Percentiles rank a stretch among this genome's conserved stretches.
phyloP scores from a whole-genome alignment of 2,888 invertebrate genomes.

The Dendrolimus pini region DNA sequence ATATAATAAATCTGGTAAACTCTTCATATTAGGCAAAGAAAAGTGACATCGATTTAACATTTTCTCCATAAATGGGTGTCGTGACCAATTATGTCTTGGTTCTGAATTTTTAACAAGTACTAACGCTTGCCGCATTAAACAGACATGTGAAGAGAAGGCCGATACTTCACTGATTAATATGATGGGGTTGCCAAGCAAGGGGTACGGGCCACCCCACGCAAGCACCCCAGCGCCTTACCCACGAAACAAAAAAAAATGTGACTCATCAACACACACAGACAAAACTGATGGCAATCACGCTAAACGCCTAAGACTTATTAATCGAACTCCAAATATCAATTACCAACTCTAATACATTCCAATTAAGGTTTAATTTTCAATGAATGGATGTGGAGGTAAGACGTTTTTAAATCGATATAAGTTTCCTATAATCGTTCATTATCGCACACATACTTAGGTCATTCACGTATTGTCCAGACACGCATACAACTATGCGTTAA shows the following conservation, averaged over 20 bases:
- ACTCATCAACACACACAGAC: constrained; percentile 75
- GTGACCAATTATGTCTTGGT: constrained; percentile 19
- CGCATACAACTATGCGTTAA: constrained; percentile 70
- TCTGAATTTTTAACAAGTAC: constrained; percentile 57
- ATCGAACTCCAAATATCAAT: constrained; percentile 20
- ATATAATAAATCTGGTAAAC: no score
- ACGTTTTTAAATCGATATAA: constrained; percentile 7
- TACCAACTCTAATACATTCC: constrained; percentile 31
- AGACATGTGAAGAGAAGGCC: constrained; percentile 73
- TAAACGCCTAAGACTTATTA: constrained; percentile 12
- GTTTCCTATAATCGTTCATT: constrained; percentile 75
- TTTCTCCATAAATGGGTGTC: constrained; percentile 4
- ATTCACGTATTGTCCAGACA: constrained; percentile 61
- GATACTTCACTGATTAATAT: constrained; percentile 76
- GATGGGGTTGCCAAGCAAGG: constrained; percentile 74
- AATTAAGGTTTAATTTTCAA: background rate
- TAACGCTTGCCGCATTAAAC: constrained; percentile 49
- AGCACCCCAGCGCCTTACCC: constrained; percentile 72
- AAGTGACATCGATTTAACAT: no score
- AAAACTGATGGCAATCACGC: constrained; percentile 40
- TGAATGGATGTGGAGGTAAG: background rate
- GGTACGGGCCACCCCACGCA: constrained; percentile 64
- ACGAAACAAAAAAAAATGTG: constrained; percentile 78
- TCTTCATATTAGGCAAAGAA: no score
- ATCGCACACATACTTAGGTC: constrained; percentile 61